phyloP scores from a whole-genome alignment of 2,113 vertebrate genomes.

The Megaceryle maxima region DNA sequence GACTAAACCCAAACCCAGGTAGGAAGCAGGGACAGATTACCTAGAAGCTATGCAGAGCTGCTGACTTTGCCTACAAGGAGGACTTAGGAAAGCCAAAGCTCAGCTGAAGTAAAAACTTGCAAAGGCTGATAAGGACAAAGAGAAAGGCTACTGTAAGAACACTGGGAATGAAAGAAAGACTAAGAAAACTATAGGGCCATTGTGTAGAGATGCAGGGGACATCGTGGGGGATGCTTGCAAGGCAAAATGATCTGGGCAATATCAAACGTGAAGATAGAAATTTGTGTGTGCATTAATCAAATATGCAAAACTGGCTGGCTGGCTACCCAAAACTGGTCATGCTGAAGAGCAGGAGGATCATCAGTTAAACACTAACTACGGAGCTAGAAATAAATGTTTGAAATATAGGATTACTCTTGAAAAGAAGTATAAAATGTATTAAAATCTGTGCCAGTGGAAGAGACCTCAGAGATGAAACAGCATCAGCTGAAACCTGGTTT shows the following conservation, averaged over 20 bases:
- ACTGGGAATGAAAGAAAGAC: fast-evolving
- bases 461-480: background rate
- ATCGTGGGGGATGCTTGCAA: background rate
- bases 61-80: background rate
- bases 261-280: background rate
- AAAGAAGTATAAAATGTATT: background rate
- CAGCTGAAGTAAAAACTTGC: background rate
- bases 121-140: background rate
- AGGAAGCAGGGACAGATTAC: background rate
- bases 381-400: background rate
- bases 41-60: background rate
- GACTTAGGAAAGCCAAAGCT: background rate
- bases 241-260: background rate
- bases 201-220: background rate
- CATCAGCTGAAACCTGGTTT: background rate
- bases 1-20: background rate
- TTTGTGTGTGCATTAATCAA: background rate
- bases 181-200: background rate
- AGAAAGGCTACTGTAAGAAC: background rate
- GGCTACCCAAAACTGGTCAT: background rate
- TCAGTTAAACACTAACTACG: background rate
- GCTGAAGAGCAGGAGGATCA: background rate
- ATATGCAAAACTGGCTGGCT: background rate
- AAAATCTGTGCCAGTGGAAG: background rate
- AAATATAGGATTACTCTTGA: background rate